Conservation (phyloP, 2,888 invertebrate species). For the Tenthredo scrophulariae region DNA sequence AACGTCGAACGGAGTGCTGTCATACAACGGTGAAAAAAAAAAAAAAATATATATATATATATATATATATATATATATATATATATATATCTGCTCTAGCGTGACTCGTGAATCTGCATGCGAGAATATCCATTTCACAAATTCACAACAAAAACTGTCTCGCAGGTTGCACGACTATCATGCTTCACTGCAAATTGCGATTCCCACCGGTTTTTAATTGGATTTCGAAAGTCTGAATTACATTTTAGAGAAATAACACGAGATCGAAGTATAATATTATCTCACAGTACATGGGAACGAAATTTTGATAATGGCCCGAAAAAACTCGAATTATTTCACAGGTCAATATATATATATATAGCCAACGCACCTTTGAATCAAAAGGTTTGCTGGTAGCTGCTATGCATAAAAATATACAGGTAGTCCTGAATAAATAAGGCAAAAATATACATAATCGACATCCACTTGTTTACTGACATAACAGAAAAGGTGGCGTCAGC, state of each 20-base stretch:
- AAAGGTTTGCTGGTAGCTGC: constrained; percentile 1
- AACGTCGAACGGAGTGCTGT: not conserved
- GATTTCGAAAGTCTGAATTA: not conserved
- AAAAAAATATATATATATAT: too few relatives aligned
- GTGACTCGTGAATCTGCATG: not conserved
- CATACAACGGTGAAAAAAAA: not conserved
- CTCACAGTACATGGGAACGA: not conserved
- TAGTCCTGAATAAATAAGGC: constrained; percentile 27
- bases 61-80: too few relatives aligned
- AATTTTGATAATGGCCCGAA: not conserved
- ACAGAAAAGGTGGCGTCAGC: constrained; percentile 31
- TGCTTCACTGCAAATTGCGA: constrained; percentile 4
- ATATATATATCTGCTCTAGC: not conserved
- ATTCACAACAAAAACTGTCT: constrained; percentile 26
- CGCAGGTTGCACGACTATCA: not conserved
- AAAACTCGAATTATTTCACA: not conserved
- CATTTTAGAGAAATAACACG: not conserved
- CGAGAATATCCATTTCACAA: constrained; percentile 19
- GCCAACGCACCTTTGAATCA: not conserved
- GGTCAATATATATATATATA: not conserved
- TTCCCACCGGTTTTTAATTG: not conserved
- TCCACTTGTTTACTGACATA: constrained; percentile 35
- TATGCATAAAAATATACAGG: constrained; percentile 8
- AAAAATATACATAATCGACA: constrained; percentile 40
- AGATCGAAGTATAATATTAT: not conserved